A percentile compares a stretch with the other conserved stretches of the same genome.
Evolutionary conservation across 2,797 vertebrate genomes (phyloP).

Genomic region (Petrocephalus sullivani): DNA sequence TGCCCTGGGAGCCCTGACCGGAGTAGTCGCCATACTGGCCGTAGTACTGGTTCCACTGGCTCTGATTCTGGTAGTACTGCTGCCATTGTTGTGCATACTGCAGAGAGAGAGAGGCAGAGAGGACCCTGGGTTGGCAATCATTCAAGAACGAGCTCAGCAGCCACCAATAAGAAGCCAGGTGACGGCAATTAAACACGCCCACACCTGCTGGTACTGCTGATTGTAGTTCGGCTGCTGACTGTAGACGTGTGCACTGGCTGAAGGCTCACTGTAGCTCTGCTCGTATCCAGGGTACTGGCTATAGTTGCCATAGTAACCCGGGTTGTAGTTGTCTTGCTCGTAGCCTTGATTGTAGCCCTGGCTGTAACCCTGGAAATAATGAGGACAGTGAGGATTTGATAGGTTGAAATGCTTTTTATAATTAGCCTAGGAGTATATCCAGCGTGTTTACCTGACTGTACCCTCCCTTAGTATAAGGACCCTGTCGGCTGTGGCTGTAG

Average conservation of each 20-base stretch:
- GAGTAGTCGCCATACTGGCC: conserved; percentile 74
- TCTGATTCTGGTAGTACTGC: conserved; percentile 92
- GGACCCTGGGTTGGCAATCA: not conserved
- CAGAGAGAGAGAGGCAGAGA: not conserved
- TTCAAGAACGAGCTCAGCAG: not conserved
- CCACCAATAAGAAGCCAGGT: not conserved
- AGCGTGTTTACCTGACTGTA: conserved; percentile 55
- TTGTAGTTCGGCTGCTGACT: conserved; percentile 63
- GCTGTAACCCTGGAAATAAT: conserved; percentile 38
- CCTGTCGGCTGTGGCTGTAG: conserved; percentile 61
- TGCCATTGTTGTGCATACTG: conserved; percentile 89
- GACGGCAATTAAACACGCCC: conserved; percentile 13
- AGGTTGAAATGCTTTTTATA: not conserved
- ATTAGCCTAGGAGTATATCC: conserved; percentile 9
- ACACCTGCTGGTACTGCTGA: conserved; percentile 86
- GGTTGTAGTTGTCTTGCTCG: conserved; percentile 68
- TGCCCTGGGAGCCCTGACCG: conserved; percentile 43
- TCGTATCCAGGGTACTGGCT: conserved; percentile 70
- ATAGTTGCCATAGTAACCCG: conserved; percentile 76
- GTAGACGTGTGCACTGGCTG: conserved; percentile 59
- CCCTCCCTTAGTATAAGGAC: conserved; percentile 59
- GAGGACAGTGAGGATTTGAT: not conserved
- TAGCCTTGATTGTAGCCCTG: conserved; percentile 62
- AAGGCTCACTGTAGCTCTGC: conserved; percentile 57
- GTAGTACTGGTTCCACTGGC: conserved; percentile 89